Evolutionary conservation across 2,888 invertebrate genomes (phyloP), one percentile per base, ranked within the genome.

Genomic region (Drosophila ezoana): DNA sequence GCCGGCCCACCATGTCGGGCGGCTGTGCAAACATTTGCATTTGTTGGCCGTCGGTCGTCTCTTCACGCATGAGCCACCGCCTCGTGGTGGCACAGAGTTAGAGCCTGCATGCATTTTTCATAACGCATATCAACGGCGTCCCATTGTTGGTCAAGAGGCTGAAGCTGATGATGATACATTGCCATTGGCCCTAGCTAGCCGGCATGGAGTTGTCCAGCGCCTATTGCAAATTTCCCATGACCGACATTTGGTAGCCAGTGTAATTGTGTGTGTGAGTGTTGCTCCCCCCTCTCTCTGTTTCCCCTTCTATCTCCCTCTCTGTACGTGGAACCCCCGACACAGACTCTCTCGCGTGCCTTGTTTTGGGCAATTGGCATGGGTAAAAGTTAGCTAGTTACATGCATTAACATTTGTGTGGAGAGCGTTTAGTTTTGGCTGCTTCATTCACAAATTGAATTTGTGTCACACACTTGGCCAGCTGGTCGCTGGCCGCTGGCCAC

Each of bases 381-480:
- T 67, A 81, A 77, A 67, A 80, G 80, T 72, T 43, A 38, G 37
- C 45, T 28, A 47, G 47, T 32, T 44, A 23, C 33, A 54, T 54
- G 44, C 54, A 4, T 37, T 38, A 45, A 20, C 44, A 37, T 57
- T 10, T 66, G 33, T 64, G 14, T 48, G 37, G 49, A 37, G 37
- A 51, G 37, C 49, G 49, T 32, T 47, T 49, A 45, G 63, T 83
- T 83, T 83, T 67, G 81, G 83, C 70, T 70, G 72, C 76, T 85
- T 88, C 85, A 85, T 85, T 85, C 85, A 85, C 89, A 85, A 85
- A 88, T 73, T 83, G 83, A 64, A 85, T 83, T 80, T 85, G 87
- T 86, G 85, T 76, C 81, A 80, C 69, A 72, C 70, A 76, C 67
- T 72, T 48, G 47, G 76, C 62, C 62, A 70, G 79, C 79, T 63